Base-by-base conservation (phyloP, 1,140 invertebrate genomes). In the Heliconius hermathena region DNA sequence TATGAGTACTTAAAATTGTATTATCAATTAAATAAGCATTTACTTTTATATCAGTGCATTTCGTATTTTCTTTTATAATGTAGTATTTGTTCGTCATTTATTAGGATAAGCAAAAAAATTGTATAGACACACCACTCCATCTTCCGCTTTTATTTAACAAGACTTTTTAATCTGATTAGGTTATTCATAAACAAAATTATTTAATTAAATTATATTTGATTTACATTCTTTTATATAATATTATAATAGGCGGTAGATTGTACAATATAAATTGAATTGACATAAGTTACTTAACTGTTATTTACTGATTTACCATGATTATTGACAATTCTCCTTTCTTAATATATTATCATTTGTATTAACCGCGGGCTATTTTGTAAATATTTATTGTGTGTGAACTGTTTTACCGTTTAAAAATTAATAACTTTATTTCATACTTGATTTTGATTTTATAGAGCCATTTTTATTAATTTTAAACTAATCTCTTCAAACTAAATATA, bases 311-410 rank as follows among this genome's bases (percentile, higher is more conserved):
- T 77, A 72, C 76, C 76, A 77, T 54, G 18, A 49, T 9, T 46
- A 57, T 46, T 54, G 36, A 70, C 57, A 70, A 71, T 71, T 52
- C 33, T 54, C n/a, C 54, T 41, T 71, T 76, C 41, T 46, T 46
- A 73, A 52, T 54, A 49, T 71, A 71, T 76, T 46, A 20, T 76
- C 57, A 76, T 60, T 76, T 76, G 11, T 8, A 46, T 54, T 71
- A 77, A 77, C 41, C 46, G 54, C 75, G 38, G 75, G 76, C 70
- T 77, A 77, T 71, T 66, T 33, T 77, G 76, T 77, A 77, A 71
- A 77, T 77, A 77, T 72, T 77, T 72, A 77, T 77, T 72, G 29
- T 76, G 26, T 76, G 22, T 54, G 70, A 49, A 77, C 76, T 77
- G 46, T 77, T 71, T 77, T 77, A 72, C 70, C 46, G 8, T 77